Evolutionary conservation across 2,888 invertebrate species (phyloP), one percentile per base, ranked within the genome.

Genomic region (Phanerotoma sp.): DNA sequence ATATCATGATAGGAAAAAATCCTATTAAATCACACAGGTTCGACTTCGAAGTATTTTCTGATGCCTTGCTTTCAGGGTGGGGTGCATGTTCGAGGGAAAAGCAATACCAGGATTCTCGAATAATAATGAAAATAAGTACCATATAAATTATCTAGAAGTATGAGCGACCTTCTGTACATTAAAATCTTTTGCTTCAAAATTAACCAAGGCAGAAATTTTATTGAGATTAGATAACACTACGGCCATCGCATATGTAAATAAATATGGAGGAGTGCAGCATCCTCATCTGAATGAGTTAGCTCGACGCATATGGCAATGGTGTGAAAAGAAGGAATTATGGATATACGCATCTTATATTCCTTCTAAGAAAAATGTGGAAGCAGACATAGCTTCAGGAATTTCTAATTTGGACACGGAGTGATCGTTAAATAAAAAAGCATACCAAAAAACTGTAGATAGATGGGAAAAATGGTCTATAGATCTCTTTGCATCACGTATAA

Each of bases 371-470:
- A 63, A 66, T 37, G 15, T 25, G 7, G 51, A 62, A 32, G 66
- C 67, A 5, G 67, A 69, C 49, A 9, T 18, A n/a, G 63, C 49
- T 25, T 67, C 66, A 4, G 48, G 67, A 15, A 32, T 28, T 5
- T 30, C 13, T 3, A 49, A 53, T 21, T 9, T 52, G 10, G 61
- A 60, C 25, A 54, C 55, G 1, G 57, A 62, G 33, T 62, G 57
- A 57, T 52, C 58, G 51, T 28, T 64, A 13, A 38, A 42, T 2
- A 21, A 46, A 20, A 4, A 41, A 5, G 48, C 47, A 13, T 57
- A 51, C 47, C 25, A 45, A 4, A 18, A 10, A 16, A 44, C 63
- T 21, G 25, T 18, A 7, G 15, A 35, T 5, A 25, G 11, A 7
- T 62, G 53, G 22, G 57, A 58, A 1, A 1, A 1, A n/a, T 32